Evolutionary conservation across 2,113 vertebrate species (phyloP), one percentile per base, ranked within the genome.

Genomic region (Petrocephalus microphthalmus): DNA sequence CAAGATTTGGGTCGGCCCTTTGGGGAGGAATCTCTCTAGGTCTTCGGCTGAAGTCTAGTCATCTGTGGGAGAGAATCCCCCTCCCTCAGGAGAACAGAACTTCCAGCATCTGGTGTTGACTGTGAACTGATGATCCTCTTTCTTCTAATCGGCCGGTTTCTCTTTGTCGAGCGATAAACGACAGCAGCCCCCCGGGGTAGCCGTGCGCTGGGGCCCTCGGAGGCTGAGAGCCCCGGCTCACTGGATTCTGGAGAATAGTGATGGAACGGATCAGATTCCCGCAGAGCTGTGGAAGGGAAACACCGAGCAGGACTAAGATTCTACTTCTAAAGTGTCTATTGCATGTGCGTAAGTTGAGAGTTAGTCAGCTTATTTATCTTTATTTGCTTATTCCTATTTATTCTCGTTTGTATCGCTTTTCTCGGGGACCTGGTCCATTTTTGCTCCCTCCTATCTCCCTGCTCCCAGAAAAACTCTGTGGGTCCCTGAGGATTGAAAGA

Each of bases 41-140:
- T 29, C 82, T 84, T 19, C 20, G 22, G 22, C 17, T 25, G 86
- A 47, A 87, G 22, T 71, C 5, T 49, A 20, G 56, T 47, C n/a
- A 42, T 49, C n/a, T 3, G 22, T 5, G 60, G 15, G 11, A 47
- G 45, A 13, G 49, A 49, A 8, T 78, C 71, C 5, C 71, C 33
- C 3, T 22, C 64, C 60, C 57, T 53, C 47, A 53, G 56, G 42
- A 89, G 71, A 89, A 87, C 64, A 87, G 64, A 87, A 90, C 91
- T 90, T 90, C 85, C 60, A 88, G 90, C 90, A 84, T 91, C 89
- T 91, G 56, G 86, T 86, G 87, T 90, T 90, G 91, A 90, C 89
- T 86, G 89, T 90, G 91, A 90, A 88, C 88, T 89, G 87, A 88
- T 88, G 45, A 89, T 64, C 83, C 84, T 82, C 87, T 88, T 78